Evolutionary conservation across 2,888 invertebrate genomes (phyloP).

Genomic region (Cynaeus angustus): DNA sequence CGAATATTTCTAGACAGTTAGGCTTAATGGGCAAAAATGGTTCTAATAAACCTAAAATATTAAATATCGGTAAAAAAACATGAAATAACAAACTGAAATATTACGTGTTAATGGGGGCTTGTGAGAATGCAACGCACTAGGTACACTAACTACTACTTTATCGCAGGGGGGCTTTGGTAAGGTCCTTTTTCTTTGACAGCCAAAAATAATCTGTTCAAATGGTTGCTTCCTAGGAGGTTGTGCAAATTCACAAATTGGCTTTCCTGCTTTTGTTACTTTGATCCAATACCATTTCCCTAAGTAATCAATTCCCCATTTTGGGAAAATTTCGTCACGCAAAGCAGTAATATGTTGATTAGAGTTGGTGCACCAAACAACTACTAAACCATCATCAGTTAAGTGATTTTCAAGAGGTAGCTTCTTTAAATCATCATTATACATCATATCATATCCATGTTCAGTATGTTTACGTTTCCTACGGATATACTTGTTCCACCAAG

Average conservation of each 20-base stretch:
- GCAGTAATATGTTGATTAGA: constrained; percentile 80
- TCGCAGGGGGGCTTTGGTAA: constrained; percentile 68
- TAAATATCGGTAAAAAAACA: background rate
- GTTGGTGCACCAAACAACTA: constrained; percentile 96
- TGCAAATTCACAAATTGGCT: constrained; percentile 55
- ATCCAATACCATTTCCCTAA: constrained; percentile 91
- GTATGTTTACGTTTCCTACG: constrained; percentile 82
- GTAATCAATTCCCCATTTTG: constrained; percentile 83
- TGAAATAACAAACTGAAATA: constrained; percentile 6
- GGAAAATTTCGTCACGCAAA: constrained; percentile 83
- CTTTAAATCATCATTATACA: constrained; percentile 83
- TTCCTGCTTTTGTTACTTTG: constrained; percentile 75
- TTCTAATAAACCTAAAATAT: constrained; percentile 76
- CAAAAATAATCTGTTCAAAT: constrained; percentile 87
- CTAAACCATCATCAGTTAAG: constrained; percentile 77
- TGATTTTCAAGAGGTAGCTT: constrained; percentile 81
- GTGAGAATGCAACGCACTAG: constrained; percentile 95
- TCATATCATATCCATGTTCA: constrained; percentile 82
- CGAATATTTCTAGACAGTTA: constrained; percentile 90
- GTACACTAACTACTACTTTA: constrained; percentile 85
- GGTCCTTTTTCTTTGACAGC: constrained; percentile 64
- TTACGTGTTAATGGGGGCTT: constrained; percentile 90
- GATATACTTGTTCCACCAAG: constrained; percentile 97
- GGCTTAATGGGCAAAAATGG: constrained; percentile 75
- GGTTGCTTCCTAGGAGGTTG: constrained; percentile 85